Percentiles rank a stretch among this genome's conserved stretches.
Evolutionary conservation across 2,797 vertebrate genomes (phyloP).

Genomic region (Tarsius wallacei): DNA sequence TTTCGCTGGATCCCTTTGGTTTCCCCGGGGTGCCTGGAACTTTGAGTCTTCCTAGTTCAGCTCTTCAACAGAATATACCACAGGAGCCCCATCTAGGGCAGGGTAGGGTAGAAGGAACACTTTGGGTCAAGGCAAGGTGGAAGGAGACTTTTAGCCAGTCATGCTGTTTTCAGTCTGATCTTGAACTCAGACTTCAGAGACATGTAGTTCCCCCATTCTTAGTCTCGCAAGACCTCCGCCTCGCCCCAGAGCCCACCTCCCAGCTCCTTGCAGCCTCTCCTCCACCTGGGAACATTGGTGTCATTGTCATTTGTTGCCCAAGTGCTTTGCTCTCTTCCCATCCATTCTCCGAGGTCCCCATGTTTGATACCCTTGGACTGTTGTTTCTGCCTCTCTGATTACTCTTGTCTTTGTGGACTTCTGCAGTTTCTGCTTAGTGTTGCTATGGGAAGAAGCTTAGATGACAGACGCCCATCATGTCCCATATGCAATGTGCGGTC

Average conservation of each 20-base stretch:
- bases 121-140: fast-evolving
- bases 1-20: fast-evolving
- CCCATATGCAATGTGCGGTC: fast-evolving
- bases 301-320: fast-evolving
- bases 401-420: neutral
- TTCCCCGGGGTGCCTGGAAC: neutral
- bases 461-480: fast-evolving
- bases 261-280: fast-evolving
- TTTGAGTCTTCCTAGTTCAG: neutral
- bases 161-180: neutral
- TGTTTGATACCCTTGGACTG: neutral
- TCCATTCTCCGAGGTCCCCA: neutral
- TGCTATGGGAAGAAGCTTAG: neutral
- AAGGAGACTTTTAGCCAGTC: neutral
- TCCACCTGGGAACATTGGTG: fast-evolving
- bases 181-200: neutral
- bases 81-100: neutral
- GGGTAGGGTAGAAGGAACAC: too few relatives aligned
- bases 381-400: too few relatives aligned
- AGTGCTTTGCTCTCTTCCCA: too few relatives aligned
- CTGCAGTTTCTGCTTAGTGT: fast-evolving
- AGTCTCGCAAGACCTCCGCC: neutral
- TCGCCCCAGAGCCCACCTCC: neutral
- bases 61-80: neutral
- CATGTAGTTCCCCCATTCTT: fast-evolving